Conservation (phyloP, 2,888 invertebrate species). For the Limnephilus marmoratus region DNA sequence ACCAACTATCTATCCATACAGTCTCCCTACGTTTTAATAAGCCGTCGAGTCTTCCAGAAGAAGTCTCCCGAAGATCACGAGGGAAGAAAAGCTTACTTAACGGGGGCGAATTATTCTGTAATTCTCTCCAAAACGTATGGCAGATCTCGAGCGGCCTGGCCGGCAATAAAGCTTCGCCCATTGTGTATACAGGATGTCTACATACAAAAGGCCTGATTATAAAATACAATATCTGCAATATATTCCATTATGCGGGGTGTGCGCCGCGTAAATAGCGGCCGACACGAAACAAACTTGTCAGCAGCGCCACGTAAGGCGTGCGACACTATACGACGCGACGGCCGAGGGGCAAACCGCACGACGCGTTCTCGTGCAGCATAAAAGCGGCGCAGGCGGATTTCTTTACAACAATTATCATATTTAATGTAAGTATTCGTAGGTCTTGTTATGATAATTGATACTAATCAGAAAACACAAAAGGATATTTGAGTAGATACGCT, state of each 20-base stretch:
- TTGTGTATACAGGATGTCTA: constrained; percentile 66
- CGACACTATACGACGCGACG: constrained; percentile 42
- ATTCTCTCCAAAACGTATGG: constrained; percentile 23
- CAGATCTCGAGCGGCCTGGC: constrained; percentile 33
- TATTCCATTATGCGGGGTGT: constrained; percentile 65
- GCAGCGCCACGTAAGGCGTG: constrained; percentile 66
- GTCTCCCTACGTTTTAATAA: neutral
- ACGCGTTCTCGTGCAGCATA: neutral
- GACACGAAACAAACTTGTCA: constrained; percentile 66
- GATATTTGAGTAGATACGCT: no score
- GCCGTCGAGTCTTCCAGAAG: neutral
- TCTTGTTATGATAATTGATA: neutral
- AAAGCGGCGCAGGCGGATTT: neutral
- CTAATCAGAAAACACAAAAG: no score
- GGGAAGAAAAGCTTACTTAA: neutral
- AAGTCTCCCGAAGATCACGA: neutral
- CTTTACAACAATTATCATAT: neutral
- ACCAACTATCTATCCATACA: neutral
- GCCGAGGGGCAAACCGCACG: constrained; percentile 22
- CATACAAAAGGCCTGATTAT: constrained; percentile 66
- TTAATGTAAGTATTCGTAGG: neutral
- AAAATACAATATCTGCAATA: constrained; percentile 66
- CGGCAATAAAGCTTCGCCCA: constrained; percentile 64
- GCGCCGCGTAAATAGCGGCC: constrained; percentile 63
- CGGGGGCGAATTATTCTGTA: neutral